Percentiles rank a stretch among this genome's conserved stretches.
Evolutionary conservation across 2,888 invertebrate species (phyloP).

Genomic region (Tenthredo mesomela): DNA sequence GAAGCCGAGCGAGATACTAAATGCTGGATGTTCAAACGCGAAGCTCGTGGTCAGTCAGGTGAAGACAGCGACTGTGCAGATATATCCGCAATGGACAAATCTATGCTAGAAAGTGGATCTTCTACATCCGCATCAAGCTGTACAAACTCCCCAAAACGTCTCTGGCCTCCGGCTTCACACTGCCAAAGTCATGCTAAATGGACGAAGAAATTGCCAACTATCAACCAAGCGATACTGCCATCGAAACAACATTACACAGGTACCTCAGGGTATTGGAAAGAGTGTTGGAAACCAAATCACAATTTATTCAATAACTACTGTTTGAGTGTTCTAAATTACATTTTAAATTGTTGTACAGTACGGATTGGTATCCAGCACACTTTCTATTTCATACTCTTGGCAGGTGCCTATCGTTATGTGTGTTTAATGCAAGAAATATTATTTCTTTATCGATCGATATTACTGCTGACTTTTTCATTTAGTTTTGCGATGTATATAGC

Average conservation of each 20-base stretch:
- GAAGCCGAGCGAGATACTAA: constrained; percentile 70
- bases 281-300: constrained; percentile 33
- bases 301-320: not conserved
- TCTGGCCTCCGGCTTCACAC: constrained; percentile 77
- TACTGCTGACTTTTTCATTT: constrained; percentile 17
- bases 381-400: constrained; percentile 30
- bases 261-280: constrained; percentile 59
- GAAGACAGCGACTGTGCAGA: constrained; percentile 80
- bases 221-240: constrained; percentile 74
- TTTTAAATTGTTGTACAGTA: not conserved
- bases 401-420: constrained; percentile 38
- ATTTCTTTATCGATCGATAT: constrained; percentile 30
- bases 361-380: constrained; percentile 13
- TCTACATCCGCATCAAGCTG: constrained; percentile 84
- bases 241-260: constrained; percentile 74
- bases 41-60: constrained; percentile 81
- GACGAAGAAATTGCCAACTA: constrained; percentile 79
- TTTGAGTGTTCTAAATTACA: not conserved
- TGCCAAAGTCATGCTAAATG: constrained; percentile 76
- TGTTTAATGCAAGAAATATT: constrained; percentile 38
- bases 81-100: constrained; percentile 70
- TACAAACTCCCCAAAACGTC: constrained; percentile 83
- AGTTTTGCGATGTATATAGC: not conserved
- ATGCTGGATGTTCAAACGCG: constrained; percentile 68
- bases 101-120: constrained; percentile 77